A percentile compares a stretch with the other conserved stretches of the same genome.
Evolutionary conservation across 2,113 vertebrate genomes (phyloP).

Genomic region (Rutilus rutilus): DNA sequence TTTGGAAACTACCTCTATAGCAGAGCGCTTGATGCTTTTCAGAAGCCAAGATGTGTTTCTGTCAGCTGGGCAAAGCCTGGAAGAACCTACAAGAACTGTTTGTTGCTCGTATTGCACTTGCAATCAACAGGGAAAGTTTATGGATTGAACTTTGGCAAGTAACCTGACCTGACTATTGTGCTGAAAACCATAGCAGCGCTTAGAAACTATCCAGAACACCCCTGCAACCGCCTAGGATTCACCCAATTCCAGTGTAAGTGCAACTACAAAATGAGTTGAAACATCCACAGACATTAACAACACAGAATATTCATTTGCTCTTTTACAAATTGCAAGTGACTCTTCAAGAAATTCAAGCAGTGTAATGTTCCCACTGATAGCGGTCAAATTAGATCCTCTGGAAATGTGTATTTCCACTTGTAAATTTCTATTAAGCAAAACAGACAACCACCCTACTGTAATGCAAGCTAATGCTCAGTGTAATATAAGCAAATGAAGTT

Average conservation of each 20-base stretch:
- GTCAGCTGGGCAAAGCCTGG: conserved; percentile 40
- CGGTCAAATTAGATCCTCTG: neutral
- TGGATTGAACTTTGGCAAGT: neutral
- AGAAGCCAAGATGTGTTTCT: conserved; percentile 25
- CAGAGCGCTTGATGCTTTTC: conserved; percentile 55
- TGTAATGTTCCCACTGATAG: neutral
- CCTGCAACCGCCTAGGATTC: too few species aligned
- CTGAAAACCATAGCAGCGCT: neutral
- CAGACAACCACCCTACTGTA: conserved; percentile 10
- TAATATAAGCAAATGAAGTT: conserved; percentile 22
- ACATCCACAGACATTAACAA: neutral
- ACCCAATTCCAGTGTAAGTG: too few species aligned
- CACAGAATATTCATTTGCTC: neutral
- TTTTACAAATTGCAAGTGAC: neutral
- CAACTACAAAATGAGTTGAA: neutral
- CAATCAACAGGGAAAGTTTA: neutral
- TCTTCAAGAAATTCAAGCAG: neutral
- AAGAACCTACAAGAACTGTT: conserved; percentile 22
- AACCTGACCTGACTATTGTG: neutral
- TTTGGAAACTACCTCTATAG: conserved; percentile 71
- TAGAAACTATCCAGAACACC: neutral
- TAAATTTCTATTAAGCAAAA: neutral
- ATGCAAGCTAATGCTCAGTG: neutral
- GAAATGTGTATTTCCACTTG: conserved; percentile 5
- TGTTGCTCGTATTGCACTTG: conserved; percentile 6